phyloP scores from a whole-genome alignment of 2,113 vertebrate genomes.

The Aphyosemion australe region DNA sequence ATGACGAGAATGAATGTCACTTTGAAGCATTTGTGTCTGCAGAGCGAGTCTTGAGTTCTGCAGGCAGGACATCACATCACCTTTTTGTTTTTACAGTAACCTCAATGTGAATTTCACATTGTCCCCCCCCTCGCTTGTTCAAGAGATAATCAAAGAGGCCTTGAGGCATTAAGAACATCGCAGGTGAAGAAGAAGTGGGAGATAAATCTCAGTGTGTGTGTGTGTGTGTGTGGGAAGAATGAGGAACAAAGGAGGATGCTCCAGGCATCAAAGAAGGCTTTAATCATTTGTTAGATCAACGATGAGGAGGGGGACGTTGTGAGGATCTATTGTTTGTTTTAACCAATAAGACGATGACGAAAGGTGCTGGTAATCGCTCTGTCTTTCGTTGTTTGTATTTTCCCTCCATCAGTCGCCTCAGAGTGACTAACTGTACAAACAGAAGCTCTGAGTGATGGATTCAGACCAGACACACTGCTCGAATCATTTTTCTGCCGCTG shows the following conservation, averaged over 20 bases:
- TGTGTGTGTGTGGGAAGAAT: not conserved
- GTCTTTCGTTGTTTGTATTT: slow-evolving; percentile 11
- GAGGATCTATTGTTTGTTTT: slow-evolving; percentile 28
- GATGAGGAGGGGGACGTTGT: slow-evolving; percentile 24
- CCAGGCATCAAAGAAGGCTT: slow-evolving; percentile 46
- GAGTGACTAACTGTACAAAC: slow-evolving; percentile 6
- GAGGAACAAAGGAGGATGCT: slow-evolving; percentile 9
- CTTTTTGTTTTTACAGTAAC: slow-evolving; percentile 19
- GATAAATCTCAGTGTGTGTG: slow-evolving; percentile 12
- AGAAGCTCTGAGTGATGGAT: slow-evolving; percentile 4
- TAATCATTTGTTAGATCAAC: slow-evolving; percentile 49
- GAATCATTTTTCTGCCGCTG: not conserved
- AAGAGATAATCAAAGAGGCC: slow-evolving; percentile 23
- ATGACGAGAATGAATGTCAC: slow-evolving; percentile 4
- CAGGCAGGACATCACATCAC: not conserved
- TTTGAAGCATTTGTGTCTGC: slow-evolving; percentile 9
- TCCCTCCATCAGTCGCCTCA: not conserved
- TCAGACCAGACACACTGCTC: not conserved
- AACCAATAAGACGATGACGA: slow-evolving; percentile 25
- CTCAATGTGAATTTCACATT: slow-evolving; percentile 15
- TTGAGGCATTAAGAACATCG: slow-evolving; percentile 7
- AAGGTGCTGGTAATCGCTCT: slow-evolving; percentile 27
- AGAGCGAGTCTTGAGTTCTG: not conserved
- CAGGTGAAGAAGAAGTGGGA: slow-evolving; percentile 10
- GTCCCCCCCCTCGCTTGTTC: not conserved